phyloP scores from a whole-genome alignment of 2,797 vertebrate genomes.

The Bovichtus variegatus region DNA sequence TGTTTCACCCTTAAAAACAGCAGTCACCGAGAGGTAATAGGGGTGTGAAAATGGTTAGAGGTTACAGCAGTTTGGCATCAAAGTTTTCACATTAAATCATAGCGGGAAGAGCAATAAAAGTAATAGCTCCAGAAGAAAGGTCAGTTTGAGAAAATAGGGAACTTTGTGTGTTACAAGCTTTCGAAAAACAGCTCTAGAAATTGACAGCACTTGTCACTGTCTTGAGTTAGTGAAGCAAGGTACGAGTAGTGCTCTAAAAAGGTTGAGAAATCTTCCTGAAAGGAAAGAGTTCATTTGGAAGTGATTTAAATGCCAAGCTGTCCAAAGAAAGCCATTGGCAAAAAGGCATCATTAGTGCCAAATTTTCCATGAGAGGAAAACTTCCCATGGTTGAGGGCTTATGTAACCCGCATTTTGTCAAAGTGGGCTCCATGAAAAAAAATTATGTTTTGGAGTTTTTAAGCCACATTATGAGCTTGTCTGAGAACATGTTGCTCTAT shows the following conservation, averaged over 20 bases:
- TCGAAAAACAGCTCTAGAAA: background rate
- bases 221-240: constrained; percentile 22
- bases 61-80: constrained; percentile 15
- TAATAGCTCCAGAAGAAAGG: constrained; percentile 9
- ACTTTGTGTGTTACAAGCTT: constrained; percentile 13
- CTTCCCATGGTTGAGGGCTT: constrained; percentile 65
- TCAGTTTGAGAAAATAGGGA: constrained; percentile 29
- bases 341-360: constrained; percentile 59
- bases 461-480: constrained; percentile 39
- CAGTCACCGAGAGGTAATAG: background rate
- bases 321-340: constrained; percentile 55
- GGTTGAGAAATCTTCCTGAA: constrained; percentile 43
- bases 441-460: constrained; percentile 19
- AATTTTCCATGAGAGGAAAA: constrained; percentile 74
- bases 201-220: constrained; percentile 25
- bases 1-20: constrained; percentile 11
- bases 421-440: constrained; percentile 42
- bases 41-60: background rate
- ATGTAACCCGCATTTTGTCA: constrained; percentile 53
- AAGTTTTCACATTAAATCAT: constrained; percentile 15
- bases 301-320: constrained; percentile 67
- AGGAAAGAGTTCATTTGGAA: constrained; percentile 63
- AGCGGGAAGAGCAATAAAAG: constrained; percentile 5
- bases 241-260: constrained; percentile 27
- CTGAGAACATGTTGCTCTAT: constrained; percentile 39